These are phyloP conservation scores for Atethmia centrago DNA, from an alignment of 2,888 invertebrate genomes.

Conservation along the genomic window DNA sequence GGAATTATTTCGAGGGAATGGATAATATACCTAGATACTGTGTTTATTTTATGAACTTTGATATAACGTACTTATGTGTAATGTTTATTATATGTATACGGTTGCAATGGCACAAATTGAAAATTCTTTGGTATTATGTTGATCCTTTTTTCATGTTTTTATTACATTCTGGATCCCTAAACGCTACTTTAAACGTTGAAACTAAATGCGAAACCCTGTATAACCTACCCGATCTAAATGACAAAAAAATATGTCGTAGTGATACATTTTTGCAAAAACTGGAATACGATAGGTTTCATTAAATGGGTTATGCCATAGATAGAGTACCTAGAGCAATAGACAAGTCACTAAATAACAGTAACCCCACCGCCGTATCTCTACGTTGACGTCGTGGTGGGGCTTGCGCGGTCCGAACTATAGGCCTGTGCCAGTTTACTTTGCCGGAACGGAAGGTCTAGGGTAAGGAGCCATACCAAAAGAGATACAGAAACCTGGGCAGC, in stretches of 20 bases:
- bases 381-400: too few relatives aligned
- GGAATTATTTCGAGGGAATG: not conserved
- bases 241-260: not conserved
- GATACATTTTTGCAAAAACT: not conserved
- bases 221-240: not conserved
- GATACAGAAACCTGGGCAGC: too few relatives aligned
- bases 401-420: too few relatives aligned
- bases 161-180: not conserved
- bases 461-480: too few relatives aligned
- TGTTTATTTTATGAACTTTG: not conserved
- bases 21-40: not conserved
- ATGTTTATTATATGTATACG: not conserved
- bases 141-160: too few relatives aligned
- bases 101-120: not conserved
- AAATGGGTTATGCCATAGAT: not conserved
- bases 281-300: constrained; percentile 9
- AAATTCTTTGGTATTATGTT: too few relatives aligned
- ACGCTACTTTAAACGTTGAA: not conserved
- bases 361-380: too few relatives aligned
- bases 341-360: too few relatives aligned
- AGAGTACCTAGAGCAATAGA: not conserved
- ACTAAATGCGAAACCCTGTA: not conserved
- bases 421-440: too few relatives aligned
- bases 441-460: too few relatives aligned
- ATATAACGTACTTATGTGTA: not conserved